Evolutionary conservation across 1,140 invertebrate genomes (phyloP), one percentile per base, ranked within the genome.

Genomic region (Wasmannia auropunctata): DNA sequence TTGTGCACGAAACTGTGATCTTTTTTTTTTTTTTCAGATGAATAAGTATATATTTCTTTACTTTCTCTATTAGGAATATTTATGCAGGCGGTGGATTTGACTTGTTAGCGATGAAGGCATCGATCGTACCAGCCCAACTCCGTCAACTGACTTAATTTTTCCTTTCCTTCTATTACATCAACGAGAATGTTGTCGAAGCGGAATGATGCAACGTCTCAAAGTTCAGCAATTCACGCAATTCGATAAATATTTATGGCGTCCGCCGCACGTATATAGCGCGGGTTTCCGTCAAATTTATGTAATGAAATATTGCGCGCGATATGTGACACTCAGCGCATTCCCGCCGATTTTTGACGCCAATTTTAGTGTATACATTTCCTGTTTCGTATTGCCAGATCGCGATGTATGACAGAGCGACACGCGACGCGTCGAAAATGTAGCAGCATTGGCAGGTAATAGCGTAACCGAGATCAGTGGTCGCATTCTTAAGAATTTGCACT

Each of bases 181-280:
- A 25, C 34, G 49, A 6, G 10, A 46, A 65, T 34, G 67, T 43
- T 43, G 11, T 25, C 14, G 37, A 19, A 31, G 16, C 25, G 14
- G 43, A 31, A 46, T 81, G 63, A 81, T 16, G 79, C 25, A 70
- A 81, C 49, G 6, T 31, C 37, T 72, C 51, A 72, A 70, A 81
- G 49, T 81, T 81, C 49, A 80, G 46, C 25, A 31, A 49, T 46
- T 49, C 25, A n/a, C 19, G 77, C 63, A 34, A 56, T 70, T 54
- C 22, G 65, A 31, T 72, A 81, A 81, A 81, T 81, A 81, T 81
- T 81, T 81, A 81, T 81, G 72, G 49, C 16, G 16, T 2, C 8
- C 34, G 7, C 2, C 22, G 25, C 28, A 43, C 63, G 28, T 40
- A n/a, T n/a, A n/a, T n/a, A 49, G 25, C 3, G 8, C 10, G 3